Conservation (phyloP, 2,888 invertebrate species). For the Pterostichus niger region DNA sequence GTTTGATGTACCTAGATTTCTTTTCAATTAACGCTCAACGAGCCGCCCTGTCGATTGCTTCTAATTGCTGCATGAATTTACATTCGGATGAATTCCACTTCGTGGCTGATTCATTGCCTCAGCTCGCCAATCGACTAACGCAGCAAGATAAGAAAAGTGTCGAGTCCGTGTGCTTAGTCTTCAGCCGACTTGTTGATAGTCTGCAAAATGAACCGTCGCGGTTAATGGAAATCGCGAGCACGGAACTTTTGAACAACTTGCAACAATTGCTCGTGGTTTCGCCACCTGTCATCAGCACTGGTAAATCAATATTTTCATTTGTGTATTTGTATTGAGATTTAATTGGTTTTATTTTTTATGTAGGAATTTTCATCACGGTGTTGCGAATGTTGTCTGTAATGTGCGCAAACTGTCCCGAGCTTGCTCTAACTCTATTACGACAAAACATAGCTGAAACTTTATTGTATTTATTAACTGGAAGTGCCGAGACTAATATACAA, state of each 20-base stretch:
- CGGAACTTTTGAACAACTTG: slow-evolving; percentile 93
- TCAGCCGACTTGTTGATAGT: slow-evolving; percentile 97
- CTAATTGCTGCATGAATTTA: slow-evolving; percentile 98
- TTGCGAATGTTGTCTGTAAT: slow-evolving; percentile 97
- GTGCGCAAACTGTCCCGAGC: slow-evolving; percentile 96
- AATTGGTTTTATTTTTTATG: not conserved
- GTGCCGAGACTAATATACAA: slow-evolving; percentile 80
- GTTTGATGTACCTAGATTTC: slow-evolving; percentile 98
- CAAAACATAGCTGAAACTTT: slow-evolving; percentile 98
- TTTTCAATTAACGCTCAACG: slow-evolving; percentile 99
- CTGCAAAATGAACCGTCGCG: slow-evolving; percentile 95
- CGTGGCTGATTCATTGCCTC: slow-evolving; percentile 91
- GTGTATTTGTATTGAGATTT: not conserved
- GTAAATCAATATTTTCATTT: slow-evolving; percentile 71
- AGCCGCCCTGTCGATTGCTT: slow-evolving; percentile 96
- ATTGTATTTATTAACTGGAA: slow-evolving; percentile 95
- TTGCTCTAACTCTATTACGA: slow-evolving; percentile 94
- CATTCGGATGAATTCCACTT: slow-evolving; percentile 96
- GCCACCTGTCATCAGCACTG: slow-evolving; percentile 96
- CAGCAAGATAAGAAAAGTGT: slow-evolving; percentile 98
- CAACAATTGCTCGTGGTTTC: slow-evolving; percentile 96
- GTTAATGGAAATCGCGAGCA: slow-evolving; percentile 95
- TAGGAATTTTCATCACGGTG: slow-evolving; percentile 93
- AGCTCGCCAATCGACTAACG: slow-evolving; percentile 88
- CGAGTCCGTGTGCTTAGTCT: slow-evolving; percentile 97